Evolutionary conservation across 2,797 vertebrate genomes (phyloP).

Genomic region (Siniperca obscura): DNA sequence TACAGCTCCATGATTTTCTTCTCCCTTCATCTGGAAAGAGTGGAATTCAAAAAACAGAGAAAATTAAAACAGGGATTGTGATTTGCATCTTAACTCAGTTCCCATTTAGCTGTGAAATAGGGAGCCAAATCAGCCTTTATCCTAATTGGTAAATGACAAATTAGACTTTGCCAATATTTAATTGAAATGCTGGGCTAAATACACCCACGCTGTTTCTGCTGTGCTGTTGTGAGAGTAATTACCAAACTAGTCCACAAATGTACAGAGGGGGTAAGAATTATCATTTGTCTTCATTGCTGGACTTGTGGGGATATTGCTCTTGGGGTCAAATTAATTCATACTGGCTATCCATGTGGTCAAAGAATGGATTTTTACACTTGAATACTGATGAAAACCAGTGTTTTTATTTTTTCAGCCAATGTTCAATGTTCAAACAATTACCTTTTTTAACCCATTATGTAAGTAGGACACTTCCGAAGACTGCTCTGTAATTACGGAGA

Average conservation of each 20-base stretch:
- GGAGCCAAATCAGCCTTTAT: conserved; percentile 67
- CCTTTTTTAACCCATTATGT: conserved; percentile 14
- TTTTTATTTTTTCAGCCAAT: not conserved
- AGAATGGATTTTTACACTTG: conserved; percentile 32
- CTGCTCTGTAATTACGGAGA: not conserved
- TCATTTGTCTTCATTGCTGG: conserved; percentile 76
- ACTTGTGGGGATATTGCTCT: conserved; percentile 61
- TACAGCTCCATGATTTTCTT: not conserved
- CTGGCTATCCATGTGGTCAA: conserved; percentile 53
- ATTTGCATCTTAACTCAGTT: conserved; percentile 55
- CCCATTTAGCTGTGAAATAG: conserved; percentile 62
- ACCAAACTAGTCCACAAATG: conserved; percentile 64
- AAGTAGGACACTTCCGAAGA: not conserved
- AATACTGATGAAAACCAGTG: conserved; percentile 40
- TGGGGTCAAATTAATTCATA: conserved; percentile 68
- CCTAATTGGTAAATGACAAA: conserved; percentile 79
- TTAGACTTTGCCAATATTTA: conserved; percentile 75
- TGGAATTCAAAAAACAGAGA: conserved; percentile 5
- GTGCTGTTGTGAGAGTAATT: conserved; percentile 71
- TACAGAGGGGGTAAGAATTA: conserved; percentile 62
- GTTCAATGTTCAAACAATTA: conserved; percentile 8
- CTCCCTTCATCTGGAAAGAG: not conserved
- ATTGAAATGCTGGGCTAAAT: conserved; percentile 75
- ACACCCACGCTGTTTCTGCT: conserved; percentile 63
- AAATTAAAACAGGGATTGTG: conserved; percentile 25